Evolutionary conservation across 2,888 invertebrate genomes (phyloP), one percentile per base, ranked within the genome.

Genomic region (Crossocerus cetratus): DNA sequence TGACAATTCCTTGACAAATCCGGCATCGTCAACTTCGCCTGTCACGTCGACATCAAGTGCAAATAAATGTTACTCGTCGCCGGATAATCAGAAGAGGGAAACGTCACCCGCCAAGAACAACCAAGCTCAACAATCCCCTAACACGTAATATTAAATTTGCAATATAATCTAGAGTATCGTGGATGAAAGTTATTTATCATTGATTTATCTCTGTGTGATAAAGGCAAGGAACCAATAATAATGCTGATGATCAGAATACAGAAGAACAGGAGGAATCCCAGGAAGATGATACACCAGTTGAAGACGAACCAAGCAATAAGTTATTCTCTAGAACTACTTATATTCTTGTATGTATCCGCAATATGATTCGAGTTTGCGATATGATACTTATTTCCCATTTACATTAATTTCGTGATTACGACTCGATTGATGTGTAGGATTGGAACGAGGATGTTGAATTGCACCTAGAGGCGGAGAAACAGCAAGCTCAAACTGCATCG

Each of bases 401-500:
- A 43, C 5, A 23, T 43, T 18, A 16, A 44, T 45, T 4, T 11
- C 5, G 44, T 45, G 57, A 57, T 14, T 61, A 65, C 32, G 32
- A 44, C 44, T 4, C 14, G 49, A 1, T n/a, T 16, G 11, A 58
- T 59, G 43, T 45, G n/a, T 42, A 93, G 92, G 93, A 93, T 87
- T 93, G 93, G 93, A 92, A 92, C 76, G 93, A 93, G 86, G 93
- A 93, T 86, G 93, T 93, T 18, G 93, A 93, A 85, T 83, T 91
- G 67, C 90, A 90, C 77, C 92, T 91, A 74, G 90, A 89, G 72
- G 83, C 91, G 62, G 91, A 92, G 80, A 90, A 90, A 22, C 92
- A 92, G 86, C 90, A 90, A 74, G 76, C 91, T 76, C 92, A 92
- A 22, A 92, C 92, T 82, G 92, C 92, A 2, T 93, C 93, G 5